Conservation (phyloP, 2,888 invertebrate species). For the Melanargia galathea region DNA sequence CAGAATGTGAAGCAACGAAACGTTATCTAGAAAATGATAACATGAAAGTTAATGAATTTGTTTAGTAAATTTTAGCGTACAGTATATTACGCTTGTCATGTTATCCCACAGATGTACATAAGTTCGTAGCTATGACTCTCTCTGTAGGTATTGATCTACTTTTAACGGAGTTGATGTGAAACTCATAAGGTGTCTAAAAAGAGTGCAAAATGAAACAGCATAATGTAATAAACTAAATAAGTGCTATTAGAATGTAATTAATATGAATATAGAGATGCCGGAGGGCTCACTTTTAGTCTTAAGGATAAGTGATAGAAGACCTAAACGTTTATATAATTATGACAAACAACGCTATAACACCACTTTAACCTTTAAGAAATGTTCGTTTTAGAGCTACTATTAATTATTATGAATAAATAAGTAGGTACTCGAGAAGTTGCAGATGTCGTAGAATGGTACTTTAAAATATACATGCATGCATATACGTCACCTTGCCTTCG, state of each 20-base stretch:
- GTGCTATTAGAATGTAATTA: conserved; percentile 70
- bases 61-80: conserved; percentile 37
- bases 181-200: conserved; percentile 40
- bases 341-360: conserved; percentile 70
- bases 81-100: conserved; percentile 30
- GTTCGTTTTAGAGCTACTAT: conserved; percentile 41
- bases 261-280: conserved; percentile 60
- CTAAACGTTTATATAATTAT: conserved; percentile 49
- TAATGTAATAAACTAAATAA: conserved; percentile 67
- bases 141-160: conserved; percentile 64
- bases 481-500: conserved; percentile 79
- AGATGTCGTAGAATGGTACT: conserved; percentile 47
- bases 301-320: conserved; percentile 50
- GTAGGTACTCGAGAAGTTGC: conserved; percentile 52
- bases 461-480: conserved; percentile 53
- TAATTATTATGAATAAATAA: too few species aligned
- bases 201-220: conserved; percentile 68
- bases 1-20: conserved; percentile 27
- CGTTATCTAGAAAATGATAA: conserved; percentile 21
- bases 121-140: conserved; percentile 61
- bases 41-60: conserved; percentile 14
- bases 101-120: conserved; percentile 57
- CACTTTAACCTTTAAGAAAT: conserved; percentile 51
- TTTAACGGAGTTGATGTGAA: conserved; percentile 64
- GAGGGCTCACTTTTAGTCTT: conserved; percentile 51